Conservation (phyloP, 2,888 invertebrate species). For the Stenurella melanura region DNA sequence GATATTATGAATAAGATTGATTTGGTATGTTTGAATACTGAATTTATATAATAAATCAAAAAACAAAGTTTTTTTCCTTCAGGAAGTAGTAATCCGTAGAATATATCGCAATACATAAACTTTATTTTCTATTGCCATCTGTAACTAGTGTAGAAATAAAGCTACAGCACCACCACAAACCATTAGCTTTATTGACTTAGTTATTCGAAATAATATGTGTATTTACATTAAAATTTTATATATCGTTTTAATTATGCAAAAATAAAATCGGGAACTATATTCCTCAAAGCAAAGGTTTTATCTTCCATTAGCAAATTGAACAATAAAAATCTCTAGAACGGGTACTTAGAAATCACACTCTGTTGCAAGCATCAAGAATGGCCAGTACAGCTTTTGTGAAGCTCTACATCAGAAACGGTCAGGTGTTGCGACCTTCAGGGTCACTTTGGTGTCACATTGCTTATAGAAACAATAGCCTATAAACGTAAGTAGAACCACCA, state of each 20-base stretch:
- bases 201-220: too few species aligned
- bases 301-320: neutral
- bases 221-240: neutral
- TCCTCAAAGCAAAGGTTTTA: neutral
- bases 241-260: neutral
- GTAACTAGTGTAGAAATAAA: too few species aligned
- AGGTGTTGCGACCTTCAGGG: slow-evolving; percentile 57
- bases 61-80: too few species aligned
- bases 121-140: too few species aligned
- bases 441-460: slow-evolving; percentile 46
- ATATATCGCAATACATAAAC: too few species aligned
- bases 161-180: too few species aligned
- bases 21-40: too few species aligned
- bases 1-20: too few species aligned
- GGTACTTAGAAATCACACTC: slow-evolving; percentile 16
- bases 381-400: slow-evolving; percentile 29
- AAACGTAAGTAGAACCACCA: slow-evolving; percentile 32
- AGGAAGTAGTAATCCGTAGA: too few species aligned
- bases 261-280: neutral
- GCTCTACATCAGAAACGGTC: slow-evolving; percentile 47
- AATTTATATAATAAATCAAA: too few species aligned
- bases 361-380: slow-evolving; percentile 31
- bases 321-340: neutral
- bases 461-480: slow-evolving; percentile 39
- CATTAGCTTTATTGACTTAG: too few species aligned